Evolutionary conservation across 2,113 vertebrate genomes (phyloP), one percentile per base, ranked within the genome.

Genomic region (Calyptomena viridis): DNA sequence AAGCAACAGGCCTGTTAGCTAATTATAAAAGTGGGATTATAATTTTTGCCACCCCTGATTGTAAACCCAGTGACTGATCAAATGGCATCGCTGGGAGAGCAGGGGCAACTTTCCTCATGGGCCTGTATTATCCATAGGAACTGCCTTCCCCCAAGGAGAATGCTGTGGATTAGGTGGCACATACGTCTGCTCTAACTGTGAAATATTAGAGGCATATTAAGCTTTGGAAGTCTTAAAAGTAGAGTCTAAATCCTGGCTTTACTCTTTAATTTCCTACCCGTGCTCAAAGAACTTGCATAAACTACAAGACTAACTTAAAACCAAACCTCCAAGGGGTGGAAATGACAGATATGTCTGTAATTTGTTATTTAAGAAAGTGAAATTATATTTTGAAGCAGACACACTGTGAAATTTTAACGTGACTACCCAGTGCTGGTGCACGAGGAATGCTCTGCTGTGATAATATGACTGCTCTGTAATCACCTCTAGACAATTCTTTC

Each of bases 381-480:
- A 86, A 78, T 72, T 60, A 20, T 42, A 16, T 64, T 90, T 53
- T 5, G 11, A 59, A 75, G 64, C 37, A 75, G 56, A 11, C 17
- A 72, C 25, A 23, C 3, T 22, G 44, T 49, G 37, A 67, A 86
- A 39, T 84, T 83, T 86, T 88, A 92, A 80, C 17, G 0, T 42
- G 42, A 84, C 44, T 87, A 49, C 69, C 59, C 56, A 58, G 60
- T 5, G 16, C 53, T 67, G 47, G 33, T 1, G 11, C 49, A 52
- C 0, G 11, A 73, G 75, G 94, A 85, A 59, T 96, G 96, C 91
- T 94, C 87, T 80, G 53, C 87, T 2, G 7, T 69, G 96, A 97
- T 97, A 97, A 95, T 52, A 15, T 0, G 2, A 12, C 63, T 63
- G 42, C 47, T 77, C 73, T 92, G 92, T 96, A 96, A 96, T 96